Percentiles rank a stretch among this genome's conserved stretches.
These are phyloP conservation scores for Acanthurus lineatus DNA, from an alignment of 2,797 vertebrate species.

Conservation along the genomic window DNA sequence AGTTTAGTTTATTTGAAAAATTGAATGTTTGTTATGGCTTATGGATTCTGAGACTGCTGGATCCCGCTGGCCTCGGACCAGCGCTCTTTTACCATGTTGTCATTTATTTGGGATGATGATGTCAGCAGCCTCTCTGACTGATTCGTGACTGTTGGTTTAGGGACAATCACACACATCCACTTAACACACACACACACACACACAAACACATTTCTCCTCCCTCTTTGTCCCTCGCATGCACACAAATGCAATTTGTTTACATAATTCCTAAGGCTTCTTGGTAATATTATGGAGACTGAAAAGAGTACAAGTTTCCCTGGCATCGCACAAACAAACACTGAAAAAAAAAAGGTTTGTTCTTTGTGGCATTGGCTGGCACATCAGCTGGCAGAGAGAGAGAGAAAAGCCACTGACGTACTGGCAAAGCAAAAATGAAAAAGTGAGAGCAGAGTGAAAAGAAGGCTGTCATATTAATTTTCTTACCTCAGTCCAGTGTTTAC, in stretches of 20 bases:
- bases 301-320: constrained; percentile 47
- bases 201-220: background rate
- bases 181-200: constrained; percentile 8
- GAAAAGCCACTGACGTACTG: constrained; percentile 18
- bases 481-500: constrained; percentile 7
- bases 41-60: constrained; percentile 55
- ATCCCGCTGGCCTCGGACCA: constrained; percentile 47
- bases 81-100: constrained; percentile 60
- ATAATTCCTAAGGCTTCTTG: constrained; percentile 26
- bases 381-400: constrained; percentile 45
- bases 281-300: constrained; percentile 41
- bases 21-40: constrained; percentile 68
- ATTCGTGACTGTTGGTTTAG: constrained; percentile 53
- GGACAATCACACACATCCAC: constrained; percentile 20
- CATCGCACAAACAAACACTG: constrained; percentile 38
- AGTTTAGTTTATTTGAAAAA: constrained; percentile 67
- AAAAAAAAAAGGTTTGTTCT: constrained; percentile 21
- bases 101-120: constrained; percentile 68
- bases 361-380: constrained; percentile 47
- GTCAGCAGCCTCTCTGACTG: constrained; percentile 59
- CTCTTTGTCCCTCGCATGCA: constrained; percentile 1
- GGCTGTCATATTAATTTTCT: constrained; percentile 3
- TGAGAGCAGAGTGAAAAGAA: constrained; percentile 11
- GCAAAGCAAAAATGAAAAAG: constrained; percentile 22
- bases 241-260: constrained; percentile 53